phyloP scores from a whole-genome alignment of 2,797 vertebrate species.

The Paratrypauchen microcephalus region DNA sequence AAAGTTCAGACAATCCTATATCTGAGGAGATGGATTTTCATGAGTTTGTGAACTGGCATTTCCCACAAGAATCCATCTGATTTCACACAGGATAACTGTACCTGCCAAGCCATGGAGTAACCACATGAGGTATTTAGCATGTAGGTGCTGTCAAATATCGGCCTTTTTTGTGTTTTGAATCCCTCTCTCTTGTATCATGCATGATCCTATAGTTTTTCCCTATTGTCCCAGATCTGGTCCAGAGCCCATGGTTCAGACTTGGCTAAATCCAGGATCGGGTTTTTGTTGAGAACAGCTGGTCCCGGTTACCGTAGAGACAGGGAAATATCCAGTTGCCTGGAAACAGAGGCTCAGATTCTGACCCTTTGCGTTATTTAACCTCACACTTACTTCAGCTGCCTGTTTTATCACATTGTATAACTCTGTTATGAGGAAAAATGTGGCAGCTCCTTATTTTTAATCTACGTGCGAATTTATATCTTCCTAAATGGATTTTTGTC shows the following conservation, averaged over 20 bases:
- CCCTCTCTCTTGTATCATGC: background rate
- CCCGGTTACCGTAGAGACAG: slow-evolving; percentile 46
- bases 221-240: slow-evolving; percentile 4
- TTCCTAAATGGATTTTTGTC: background rate
- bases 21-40: background rate
- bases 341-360: slow-evolving; percentile 39
- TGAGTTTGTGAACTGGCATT: background rate
- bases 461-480: background rate
- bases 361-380: slow-evolving; percentile 32
- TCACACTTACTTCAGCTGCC: slow-evolving; percentile 20
- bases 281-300: slow-evolving; percentile 9
- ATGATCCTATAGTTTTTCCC: background rate
- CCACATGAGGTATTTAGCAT: background rate
- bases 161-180: background rate
- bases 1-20: background rate
- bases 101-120: background rate
- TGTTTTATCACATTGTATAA: background rate
- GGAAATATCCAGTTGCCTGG: slow-evolving; percentile 51
- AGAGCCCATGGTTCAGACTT: slow-evolving; percentile 1
- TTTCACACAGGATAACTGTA: background rate
- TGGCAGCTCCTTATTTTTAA: background rate
- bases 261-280: slow-evolving; percentile 2
- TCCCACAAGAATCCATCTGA: background rate
- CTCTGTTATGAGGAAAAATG: background rate
- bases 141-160: background rate